phyloP scores from a whole-genome alignment of 2,797 vertebrate genomes.

The Hydrocynus forskahlii region DNA sequence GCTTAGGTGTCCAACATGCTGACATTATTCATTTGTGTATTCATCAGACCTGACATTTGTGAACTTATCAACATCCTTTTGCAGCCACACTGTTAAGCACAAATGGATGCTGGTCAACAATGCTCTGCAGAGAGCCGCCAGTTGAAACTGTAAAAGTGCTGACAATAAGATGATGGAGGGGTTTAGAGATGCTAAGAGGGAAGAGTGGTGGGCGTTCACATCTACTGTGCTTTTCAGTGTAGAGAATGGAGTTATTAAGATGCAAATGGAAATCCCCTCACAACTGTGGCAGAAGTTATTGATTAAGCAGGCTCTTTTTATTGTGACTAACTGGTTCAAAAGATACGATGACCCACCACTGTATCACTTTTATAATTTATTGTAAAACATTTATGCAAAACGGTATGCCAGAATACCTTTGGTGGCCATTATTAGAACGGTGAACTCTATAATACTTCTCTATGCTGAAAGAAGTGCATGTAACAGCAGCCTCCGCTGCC shows the following conservation, averaged over 20 bases:
- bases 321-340: constrained; percentile 28
- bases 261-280: constrained; percentile 33
- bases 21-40: background rate
- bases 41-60: background rate
- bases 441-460: background rate
- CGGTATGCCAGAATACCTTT: background rate
- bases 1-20: background rate
- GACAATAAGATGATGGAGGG: background rate
- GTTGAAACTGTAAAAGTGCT: background rate
- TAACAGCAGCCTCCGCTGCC: constrained; percentile 25
- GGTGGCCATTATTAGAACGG: background rate
- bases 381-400: background rate
- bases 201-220: constrained; percentile 35
- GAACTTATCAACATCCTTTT: too few species aligned
- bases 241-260: constrained; percentile 64
- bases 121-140: background rate
- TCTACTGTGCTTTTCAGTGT: constrained; percentile 57
- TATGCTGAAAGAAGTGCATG: constrained; percentile 1
- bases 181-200: background rate
- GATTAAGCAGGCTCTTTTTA: constrained; percentile 50
- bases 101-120: background rate
- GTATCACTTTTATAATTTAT: constrained; percentile 12
- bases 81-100: background rate
- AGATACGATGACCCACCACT: background rate
- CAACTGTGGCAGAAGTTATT: constrained; percentile 2